Conservation (phyloP, 2,113 vertebrate genomes). For the Steatornis caripensis region DNA sequence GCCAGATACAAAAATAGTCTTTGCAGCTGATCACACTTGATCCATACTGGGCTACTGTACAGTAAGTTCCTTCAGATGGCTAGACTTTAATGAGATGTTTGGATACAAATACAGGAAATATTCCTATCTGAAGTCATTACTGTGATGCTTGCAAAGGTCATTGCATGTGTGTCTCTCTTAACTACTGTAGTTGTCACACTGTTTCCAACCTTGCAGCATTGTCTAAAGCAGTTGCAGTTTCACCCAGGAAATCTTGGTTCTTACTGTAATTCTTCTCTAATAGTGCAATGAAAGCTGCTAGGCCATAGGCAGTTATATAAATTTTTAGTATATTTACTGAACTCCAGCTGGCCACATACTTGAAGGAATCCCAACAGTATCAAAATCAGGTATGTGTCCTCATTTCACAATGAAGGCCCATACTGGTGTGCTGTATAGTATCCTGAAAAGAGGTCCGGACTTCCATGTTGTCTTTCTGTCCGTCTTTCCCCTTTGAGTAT, state of each 20-base stretch:
- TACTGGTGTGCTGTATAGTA: background rate
- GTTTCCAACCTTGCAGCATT: background rate
- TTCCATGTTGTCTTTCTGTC: background rate
- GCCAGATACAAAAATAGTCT: background rate
- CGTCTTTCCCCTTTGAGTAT: background rate
- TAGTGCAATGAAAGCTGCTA: background rate
- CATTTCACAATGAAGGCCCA: background rate
- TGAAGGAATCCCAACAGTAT: background rate
- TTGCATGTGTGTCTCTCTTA: background rate
- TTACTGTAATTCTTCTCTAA: background rate
- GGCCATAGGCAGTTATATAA: background rate
- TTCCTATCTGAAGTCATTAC: background rate
- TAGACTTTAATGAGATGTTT: background rate
- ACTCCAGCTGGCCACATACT: background rate
- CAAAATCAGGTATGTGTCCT: background rate
- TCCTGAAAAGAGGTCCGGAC: background rate
- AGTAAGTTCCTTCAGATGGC: background rate
- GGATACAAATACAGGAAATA: background rate
- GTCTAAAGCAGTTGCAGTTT: background rate
- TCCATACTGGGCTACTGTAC: background rate
- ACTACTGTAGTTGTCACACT: background rate
- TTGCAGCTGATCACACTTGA: background rate
- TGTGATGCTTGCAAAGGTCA: background rate
- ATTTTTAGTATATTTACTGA: background rate
- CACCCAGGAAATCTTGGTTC: background rate